A percentile compares a stretch with the other conserved stretches of the same genome.
Conservation (phyloP, 2,113 vertebrate species). For the Pollachius pollachius region DNA sequence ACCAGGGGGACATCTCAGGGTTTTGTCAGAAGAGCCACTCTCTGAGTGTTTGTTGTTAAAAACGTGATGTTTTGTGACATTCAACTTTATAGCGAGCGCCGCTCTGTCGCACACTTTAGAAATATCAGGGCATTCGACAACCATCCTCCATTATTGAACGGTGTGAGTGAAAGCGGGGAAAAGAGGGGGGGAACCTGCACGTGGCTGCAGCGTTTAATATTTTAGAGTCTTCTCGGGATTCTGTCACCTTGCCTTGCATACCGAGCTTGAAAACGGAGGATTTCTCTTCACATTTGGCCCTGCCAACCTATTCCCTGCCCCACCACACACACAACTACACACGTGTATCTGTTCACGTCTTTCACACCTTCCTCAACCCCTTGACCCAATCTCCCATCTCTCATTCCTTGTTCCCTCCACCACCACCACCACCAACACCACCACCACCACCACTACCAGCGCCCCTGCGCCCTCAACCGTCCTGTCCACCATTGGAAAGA, state of each 20-base stretch:
- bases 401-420: not conserved
- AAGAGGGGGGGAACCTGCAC: slow-evolving; percentile 49
- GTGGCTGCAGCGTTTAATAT: slow-evolving; percentile 70
- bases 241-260: slow-evolving; percentile 60
- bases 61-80: slow-evolving; percentile 18
- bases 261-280: slow-evolving; percentile 40
- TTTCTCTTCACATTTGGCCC: slow-evolving; percentile 52
- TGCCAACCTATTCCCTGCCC: slow-evolving; percentile 20
- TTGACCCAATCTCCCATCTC: too few relatives aligned
- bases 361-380: too few relatives aligned
- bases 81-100: slow-evolving; percentile 25
- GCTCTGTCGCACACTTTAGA: slow-evolving; percentile 21
- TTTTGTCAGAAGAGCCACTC: too few relatives aligned
- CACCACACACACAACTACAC: slow-evolving; percentile 18
- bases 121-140: slow-evolving; percentile 41
- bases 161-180: slow-evolving; percentile 18
- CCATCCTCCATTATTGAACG: slow-evolving; percentile 59
- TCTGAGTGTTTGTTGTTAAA: not conserved
- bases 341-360: slow-evolving; percentile 7
- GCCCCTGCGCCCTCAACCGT: slow-evolving; percentile 5
- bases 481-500: slow-evolving; percentile 26
- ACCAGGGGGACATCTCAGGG: not conserved
- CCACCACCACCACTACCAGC: slow-evolving; percentile 10
- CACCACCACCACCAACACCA: slow-evolving; percentile 9
- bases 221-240: slow-evolving; percentile 64